These are phyloP conservation scores for Ormyrus nitidulus DNA, from an alignment of 2,888 invertebrate genomes.

Conservation along the genomic window DNA sequence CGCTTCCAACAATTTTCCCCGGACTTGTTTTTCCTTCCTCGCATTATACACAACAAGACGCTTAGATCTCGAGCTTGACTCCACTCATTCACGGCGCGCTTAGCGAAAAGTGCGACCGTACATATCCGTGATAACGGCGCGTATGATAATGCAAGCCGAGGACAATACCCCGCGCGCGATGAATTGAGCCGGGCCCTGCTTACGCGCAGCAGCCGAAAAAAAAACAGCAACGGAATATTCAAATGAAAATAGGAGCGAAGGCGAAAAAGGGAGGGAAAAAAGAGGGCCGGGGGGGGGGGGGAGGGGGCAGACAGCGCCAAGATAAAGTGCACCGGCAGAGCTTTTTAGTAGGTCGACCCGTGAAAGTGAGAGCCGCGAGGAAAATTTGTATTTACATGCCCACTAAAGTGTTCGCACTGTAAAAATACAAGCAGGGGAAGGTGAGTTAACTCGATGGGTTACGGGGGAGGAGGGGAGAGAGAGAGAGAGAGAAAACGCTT, in stretches of 20 bases:
- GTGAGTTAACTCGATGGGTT: slow-evolving; percentile 30
- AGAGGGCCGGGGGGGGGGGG: too few relatives aligned
- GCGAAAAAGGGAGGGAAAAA: neutral
- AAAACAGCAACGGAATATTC: neutral
- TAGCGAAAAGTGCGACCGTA: neutral
- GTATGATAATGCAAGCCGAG: slow-evolving; percentile 28
- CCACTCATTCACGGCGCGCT: neutral
- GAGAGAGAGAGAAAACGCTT: slow-evolving; percentile 32
- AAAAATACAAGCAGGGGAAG: slow-evolving; percentile 31
- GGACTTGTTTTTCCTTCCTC: too few relatives aligned
- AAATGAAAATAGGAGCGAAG: neutral
- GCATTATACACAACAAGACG: neutral
- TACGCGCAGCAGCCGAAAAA: neutral
- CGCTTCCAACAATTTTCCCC: too few relatives aligned
- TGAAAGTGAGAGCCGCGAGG: slow-evolving; percentile 17
- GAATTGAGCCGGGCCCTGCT: slow-evolving; percentile 7
- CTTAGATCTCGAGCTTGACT: slow-evolving; percentile 2
- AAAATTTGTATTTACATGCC: slow-evolving; percentile 47
- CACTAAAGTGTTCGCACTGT: slow-evolving; percentile 39
- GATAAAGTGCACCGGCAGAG: slow-evolving; percentile 6
- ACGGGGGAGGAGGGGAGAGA: slow-evolving; percentile 21
- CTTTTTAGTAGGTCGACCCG: slow-evolving; percentile 10
- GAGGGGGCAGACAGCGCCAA: neutral
- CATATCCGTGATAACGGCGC: slow-evolving; percentile 4
- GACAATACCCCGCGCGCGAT: slow-evolving; percentile 20